Evolutionary conservation across 1,140 invertebrate species (phyloP).

Genomic region (Geopemphigus sp.): DNA sequence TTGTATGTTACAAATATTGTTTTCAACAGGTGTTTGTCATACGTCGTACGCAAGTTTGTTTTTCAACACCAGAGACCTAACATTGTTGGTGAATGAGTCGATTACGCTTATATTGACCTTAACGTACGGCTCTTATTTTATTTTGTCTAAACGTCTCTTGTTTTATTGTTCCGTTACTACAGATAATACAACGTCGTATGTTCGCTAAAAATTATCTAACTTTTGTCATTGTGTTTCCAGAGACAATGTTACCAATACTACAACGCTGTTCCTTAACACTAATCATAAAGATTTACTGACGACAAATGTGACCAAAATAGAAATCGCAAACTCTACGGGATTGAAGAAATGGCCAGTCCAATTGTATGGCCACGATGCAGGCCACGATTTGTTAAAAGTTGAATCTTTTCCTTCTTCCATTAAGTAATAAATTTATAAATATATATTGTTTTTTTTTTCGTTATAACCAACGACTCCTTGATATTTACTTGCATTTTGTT

Average conservation of each 20-base stretch:
- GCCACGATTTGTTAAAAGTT: constrained; percentile 19
- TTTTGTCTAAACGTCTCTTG: not conserved
- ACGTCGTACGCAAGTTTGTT: not conserved
- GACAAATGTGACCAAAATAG: not conserved
- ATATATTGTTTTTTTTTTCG: too few species aligned
- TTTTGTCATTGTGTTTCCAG: not conserved
- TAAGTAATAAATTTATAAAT: constrained; percentile 1
- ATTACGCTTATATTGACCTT: constrained; percentile 4
- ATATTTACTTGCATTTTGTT: not conserved
- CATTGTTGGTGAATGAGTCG: constrained; percentile 29
- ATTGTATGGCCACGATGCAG: constrained; percentile 21
- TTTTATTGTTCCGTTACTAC: too few species aligned
- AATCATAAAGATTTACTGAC: constrained; percentile 23
- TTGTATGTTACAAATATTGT: not conserved
- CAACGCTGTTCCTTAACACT: not conserved
- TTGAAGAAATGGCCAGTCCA: not conserved
- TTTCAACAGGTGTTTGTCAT: not conserved
- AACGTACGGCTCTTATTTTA: constrained; percentile 11
- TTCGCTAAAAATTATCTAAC: not conserved
- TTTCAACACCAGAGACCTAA: constrained; percentile 23
- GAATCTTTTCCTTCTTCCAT: not conserved
- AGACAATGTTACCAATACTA: not conserved
- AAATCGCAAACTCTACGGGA: not conserved
- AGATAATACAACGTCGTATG: too few species aligned
- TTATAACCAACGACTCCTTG: too few species aligned